phyloP scores from a whole-genome alignment of 2,888 invertebrate genomes.

The Drosophila anomalata region DNA sequence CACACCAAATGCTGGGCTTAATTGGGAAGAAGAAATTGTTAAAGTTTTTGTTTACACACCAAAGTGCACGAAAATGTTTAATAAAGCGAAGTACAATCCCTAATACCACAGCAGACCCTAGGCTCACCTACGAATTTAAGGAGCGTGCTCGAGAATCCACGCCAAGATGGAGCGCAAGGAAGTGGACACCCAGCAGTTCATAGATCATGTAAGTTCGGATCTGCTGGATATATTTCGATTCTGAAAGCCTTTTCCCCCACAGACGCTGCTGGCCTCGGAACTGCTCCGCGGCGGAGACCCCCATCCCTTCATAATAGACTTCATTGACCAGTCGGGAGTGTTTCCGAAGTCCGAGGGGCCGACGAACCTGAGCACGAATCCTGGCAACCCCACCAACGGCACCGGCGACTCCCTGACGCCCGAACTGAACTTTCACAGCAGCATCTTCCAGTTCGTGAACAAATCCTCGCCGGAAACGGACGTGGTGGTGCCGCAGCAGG shows the following conservation, averaged over 20 bases:
- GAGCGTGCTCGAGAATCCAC: conserved; percentile 51
- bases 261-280: conserved; percentile 82
- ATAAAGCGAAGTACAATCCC: not conserved
- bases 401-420: conserved; percentile 57
- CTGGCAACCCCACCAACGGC: conserved; percentile 20
- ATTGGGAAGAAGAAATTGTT: not conserved
- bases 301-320: conserved; percentile 82
- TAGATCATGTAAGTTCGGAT: conserved; percentile 80
- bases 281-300: conserved; percentile 72
- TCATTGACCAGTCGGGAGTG: conserved; percentile 73
- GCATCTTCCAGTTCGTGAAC: conserved; percentile 78
- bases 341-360: conserved; percentile 61
- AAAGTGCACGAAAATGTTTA: not conserved
- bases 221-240: not conserved
- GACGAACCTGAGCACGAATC: conserved; percentile 65
- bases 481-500: conserved; percentile 36
- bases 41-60: not conserved
- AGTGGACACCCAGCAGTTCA: conserved; percentile 78
- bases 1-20: not conserved
- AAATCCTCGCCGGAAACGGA: conserved; percentile 47
- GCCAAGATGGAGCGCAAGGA: conserved; percentile 70
- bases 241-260: conserved; percentile 5
- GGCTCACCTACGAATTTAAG: conserved; percentile 38
- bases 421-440: conserved; percentile 78
- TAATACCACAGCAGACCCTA: not conserved